Evolutionary conservation across 1,140 invertebrate species (phyloP).

Genomic region (Archivesica marissinica): DNA sequence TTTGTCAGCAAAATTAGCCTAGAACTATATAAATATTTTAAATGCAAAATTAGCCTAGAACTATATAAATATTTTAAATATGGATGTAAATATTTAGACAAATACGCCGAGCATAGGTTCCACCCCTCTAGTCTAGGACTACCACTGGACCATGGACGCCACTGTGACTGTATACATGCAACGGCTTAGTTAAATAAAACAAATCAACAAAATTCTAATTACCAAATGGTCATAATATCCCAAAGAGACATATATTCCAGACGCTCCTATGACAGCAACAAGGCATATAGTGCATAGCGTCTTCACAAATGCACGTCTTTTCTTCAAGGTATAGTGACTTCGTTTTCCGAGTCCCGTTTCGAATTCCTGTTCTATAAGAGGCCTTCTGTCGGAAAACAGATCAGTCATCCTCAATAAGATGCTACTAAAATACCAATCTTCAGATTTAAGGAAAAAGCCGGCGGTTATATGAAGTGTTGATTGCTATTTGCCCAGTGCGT

Average conservation of each 20-base stretch:
- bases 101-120: too few relatives aligned
- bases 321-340: background rate
- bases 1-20: too few relatives aligned
- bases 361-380: background rate
- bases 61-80: too few relatives aligned
- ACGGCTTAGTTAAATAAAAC: background rate
- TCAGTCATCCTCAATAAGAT: too few relatives aligned
- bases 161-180: background rate
- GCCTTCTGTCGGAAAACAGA: background rate
- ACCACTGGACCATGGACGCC: too few relatives aligned
- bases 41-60: too few relatives aligned
- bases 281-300: slow-evolving; percentile 22
- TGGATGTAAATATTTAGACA: too few relatives aligned
- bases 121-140: background rate
- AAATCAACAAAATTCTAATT: background rate
- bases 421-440: too few relatives aligned
- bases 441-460: too few relatives aligned
- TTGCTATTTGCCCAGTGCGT: too few relatives aligned
- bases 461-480: too few relatives aligned
- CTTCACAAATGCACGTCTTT: slow-evolving; percentile 1
- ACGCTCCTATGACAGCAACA: background rate
- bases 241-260: slow-evolving; percentile 16
- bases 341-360: background rate
- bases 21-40: too few relatives aligned
- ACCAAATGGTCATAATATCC: background rate